These are phyloP conservation scores for Bellardia pandia DNA, from an alignment of 2,888 invertebrate genomes.

Conservation along the genomic window DNA sequence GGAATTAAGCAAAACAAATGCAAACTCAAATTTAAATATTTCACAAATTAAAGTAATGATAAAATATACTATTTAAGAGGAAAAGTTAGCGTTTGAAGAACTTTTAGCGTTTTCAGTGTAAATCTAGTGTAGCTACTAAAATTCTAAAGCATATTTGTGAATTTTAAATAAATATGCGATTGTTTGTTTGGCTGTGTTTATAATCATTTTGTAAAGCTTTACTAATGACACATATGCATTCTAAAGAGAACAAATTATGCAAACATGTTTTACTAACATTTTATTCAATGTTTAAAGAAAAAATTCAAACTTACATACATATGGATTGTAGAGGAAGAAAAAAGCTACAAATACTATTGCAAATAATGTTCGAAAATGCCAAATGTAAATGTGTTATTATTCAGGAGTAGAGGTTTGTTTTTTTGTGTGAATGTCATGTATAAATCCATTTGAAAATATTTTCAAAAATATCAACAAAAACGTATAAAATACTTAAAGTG, in stretches of 20 bases:
- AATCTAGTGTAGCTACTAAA: not conserved
- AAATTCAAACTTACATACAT: conserved; percentile 28
- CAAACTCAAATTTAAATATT: conserved; percentile 5
- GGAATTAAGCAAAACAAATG: conserved; percentile 23
- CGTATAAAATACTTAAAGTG: conserved; percentile 71
- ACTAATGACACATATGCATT: conserved; percentile 61
- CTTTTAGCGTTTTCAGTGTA: too few species aligned
- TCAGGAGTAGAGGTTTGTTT: too few species aligned
- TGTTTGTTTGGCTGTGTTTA: not conserved
- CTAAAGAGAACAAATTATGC: conserved; percentile 27
- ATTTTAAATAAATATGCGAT: not conserved
- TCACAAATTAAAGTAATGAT: not conserved
- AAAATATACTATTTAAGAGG: too few species aligned
- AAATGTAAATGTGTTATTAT: conserved; percentile 47
- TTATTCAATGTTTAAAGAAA: conserved; percentile 8
- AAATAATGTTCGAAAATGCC: conserved; percentile 52
- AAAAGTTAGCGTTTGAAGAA: too few species aligned
- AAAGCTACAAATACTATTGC: conserved; percentile 29
- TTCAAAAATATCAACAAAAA: conserved; percentile 70
- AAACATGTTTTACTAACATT: conserved; percentile 60
- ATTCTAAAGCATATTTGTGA: not conserved
- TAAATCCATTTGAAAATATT: conserved; percentile 64
- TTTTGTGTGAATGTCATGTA: conserved; percentile 49
- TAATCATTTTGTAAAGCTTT: conserved; percentile 54
- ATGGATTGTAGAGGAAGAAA: not conserved